Evolutionary conservation across 2,797 vertebrate genomes (phyloP).

Genomic region (Tadarida brasiliensis): DNA sequence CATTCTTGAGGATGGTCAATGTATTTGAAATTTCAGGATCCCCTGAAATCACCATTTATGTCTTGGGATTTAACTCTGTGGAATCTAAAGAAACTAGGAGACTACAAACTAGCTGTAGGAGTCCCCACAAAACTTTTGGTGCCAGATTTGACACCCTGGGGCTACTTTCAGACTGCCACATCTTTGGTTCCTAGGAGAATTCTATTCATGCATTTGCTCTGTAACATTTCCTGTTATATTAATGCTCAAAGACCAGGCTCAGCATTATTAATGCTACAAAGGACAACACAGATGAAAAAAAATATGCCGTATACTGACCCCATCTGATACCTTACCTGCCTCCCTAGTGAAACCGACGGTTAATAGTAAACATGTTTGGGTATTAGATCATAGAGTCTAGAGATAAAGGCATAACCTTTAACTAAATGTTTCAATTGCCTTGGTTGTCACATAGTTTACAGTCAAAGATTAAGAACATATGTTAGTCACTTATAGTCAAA

Average conservation of each 20-base stretch:
- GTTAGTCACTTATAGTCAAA: not conserved
- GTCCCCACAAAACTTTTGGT: not conserved
- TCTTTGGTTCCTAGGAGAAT: slow-evolving; percentile 30
- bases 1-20: not conserved
- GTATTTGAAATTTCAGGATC: not conserved
- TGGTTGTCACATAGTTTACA: not conserved
- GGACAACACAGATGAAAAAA: not conserved
- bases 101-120: not conserved
- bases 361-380: not conserved
- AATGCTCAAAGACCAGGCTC: not conserved
- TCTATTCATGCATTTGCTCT: not conserved
- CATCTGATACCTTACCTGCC: not conserved
- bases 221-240: not conserved
- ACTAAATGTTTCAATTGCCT: not conserved
- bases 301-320: not conserved
- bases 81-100: not conserved
- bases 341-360: not conserved
- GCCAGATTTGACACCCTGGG: not conserved
- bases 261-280: not conserved
- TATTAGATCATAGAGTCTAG: not conserved
- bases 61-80: not conserved
- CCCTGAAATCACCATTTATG: not conserved
- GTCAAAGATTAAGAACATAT: not conserved
- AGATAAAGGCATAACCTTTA: not conserved
- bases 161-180: not conserved